These are phyloP conservation scores for Saguinus imperator DNA, from an alignment of 2,113 vertebrate genomes.

Conservation along the genomic window DNA sequence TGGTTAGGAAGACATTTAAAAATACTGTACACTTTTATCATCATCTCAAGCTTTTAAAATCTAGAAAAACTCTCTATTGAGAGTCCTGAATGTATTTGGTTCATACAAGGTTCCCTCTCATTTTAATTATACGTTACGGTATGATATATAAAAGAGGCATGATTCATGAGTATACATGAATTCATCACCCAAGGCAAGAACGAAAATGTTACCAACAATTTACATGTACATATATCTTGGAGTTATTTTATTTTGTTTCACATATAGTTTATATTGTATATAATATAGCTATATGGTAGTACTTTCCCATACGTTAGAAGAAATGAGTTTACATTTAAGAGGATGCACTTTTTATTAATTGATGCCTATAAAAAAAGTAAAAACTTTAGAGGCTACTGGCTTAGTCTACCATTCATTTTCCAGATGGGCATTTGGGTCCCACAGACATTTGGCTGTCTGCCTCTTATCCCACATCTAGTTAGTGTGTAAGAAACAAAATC, in stretches of 20 bases:
- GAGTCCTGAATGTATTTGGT: neutral
- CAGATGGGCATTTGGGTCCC: neutral
- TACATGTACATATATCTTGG: neutral
- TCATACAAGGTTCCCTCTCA: neutral
- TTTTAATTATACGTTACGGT: neutral
- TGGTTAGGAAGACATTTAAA: neutral
- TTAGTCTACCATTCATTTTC: neutral
- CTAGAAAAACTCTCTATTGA: neutral
- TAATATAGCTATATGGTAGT: neutral
- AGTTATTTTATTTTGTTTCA: neutral
- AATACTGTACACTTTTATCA: neutral
- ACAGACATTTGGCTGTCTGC: neutral
- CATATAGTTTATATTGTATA: neutral
- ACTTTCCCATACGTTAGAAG: neutral
- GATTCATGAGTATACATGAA: conserved; percentile 16
- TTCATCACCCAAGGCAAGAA: conserved; percentile 23
- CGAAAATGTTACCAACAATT: conserved; percentile 11
- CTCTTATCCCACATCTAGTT: neutral
- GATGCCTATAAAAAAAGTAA: neutral
- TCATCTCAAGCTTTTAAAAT: neutral
- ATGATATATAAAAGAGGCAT: neutral
- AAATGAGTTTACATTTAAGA: neutral
- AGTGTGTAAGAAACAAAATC: neutral
- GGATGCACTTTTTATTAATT: neutral
- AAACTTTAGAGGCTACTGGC: neutral